phyloP scores from a whole-genome alignment of 2,113 vertebrate species.

The Dolichallabes microphthalmus region DNA sequence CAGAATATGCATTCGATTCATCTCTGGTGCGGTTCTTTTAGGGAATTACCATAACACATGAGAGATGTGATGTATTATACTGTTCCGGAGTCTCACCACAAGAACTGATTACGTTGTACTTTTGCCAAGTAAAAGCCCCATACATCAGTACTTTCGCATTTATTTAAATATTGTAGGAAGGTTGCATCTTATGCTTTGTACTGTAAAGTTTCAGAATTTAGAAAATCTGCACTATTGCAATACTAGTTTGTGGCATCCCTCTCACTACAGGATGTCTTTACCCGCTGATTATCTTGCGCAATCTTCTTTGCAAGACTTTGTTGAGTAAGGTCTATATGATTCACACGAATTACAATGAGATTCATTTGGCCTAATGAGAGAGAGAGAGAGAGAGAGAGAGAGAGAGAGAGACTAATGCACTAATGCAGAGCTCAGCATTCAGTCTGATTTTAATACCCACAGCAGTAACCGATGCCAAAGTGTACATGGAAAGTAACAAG shows the following conservation, averaged over 20 bases:
- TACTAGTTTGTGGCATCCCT: not conserved
- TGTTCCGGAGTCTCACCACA: not conserved
- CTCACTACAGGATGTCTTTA: not conserved
- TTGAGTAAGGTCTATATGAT: conserved; percentile 6
- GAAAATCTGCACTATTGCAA: not conserved
- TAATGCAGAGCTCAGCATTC: not conserved
- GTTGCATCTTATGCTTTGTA: not conserved
- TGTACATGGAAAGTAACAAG: not conserved
- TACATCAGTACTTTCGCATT: not conserved
- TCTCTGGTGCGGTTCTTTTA: not conserved
- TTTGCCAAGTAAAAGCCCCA: conserved; percentile 16
- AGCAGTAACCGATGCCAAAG: not conserved
- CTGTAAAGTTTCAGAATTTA: not conserved
- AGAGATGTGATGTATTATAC: not conserved
- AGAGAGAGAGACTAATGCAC: too few species aligned
- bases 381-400: not conserved
- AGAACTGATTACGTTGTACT: conserved; percentile 4
- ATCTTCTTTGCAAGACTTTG: not conserved
- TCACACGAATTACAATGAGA: conserved; percentile 26
- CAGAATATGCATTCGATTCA: not conserved
- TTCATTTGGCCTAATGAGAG: conserved; percentile 2
- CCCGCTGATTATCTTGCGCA: conserved; percentile 34
- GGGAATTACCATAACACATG: conserved; percentile 1
- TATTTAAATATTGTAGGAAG: not conserved
- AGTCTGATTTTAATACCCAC: conserved; percentile 9